A percentile compares a stretch with the other conserved stretches of the same genome.
These are phyloP conservation scores for Cardiocondyla obscurior DNA, from an alignment of 1,140 invertebrate species.

Conservation along the genomic window DNA sequence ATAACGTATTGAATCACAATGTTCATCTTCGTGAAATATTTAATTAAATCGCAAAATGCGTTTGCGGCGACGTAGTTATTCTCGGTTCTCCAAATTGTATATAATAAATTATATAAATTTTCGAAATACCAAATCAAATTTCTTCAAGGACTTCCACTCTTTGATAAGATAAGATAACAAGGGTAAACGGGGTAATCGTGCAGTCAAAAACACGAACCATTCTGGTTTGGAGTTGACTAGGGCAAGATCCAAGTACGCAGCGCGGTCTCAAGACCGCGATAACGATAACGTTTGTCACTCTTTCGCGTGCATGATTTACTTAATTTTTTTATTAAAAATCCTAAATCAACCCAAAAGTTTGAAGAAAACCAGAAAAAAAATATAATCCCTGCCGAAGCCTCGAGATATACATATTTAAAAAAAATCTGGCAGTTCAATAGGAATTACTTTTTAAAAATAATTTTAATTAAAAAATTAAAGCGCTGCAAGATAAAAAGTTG, in stretches of 20 bases:
- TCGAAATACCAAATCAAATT: not conserved
- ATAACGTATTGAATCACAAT: not conserved
- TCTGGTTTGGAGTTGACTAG: not conserved
- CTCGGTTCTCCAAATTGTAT: not conserved
- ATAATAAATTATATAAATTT: conserved; percentile 12
- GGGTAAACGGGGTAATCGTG: not conserved
- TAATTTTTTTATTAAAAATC: too few species aligned
- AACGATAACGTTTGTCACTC: not conserved
- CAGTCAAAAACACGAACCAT: conserved; percentile 6
- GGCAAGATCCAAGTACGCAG: not conserved
- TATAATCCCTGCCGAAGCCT: not conserved
- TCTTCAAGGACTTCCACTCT: not conserved
- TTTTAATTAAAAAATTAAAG: too few species aligned
- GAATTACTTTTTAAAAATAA: too few species aligned
- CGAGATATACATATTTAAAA: not conserved
- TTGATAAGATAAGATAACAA: conserved; percentile 45
- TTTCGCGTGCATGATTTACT: not conserved
- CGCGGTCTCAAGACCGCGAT: not conserved
- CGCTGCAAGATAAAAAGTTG: not conserved
- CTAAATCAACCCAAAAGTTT: not conserved
- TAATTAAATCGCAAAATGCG: not conserved
- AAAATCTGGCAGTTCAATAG: not conserved
- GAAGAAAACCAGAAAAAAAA: not conserved
- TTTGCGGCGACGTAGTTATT: not conserved
- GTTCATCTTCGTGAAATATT: not conserved